Evolutionary conservation across 30 jellyfish, hydroid and myxozoan species (phyloP).

Genomic region (Aurelia aurita complex sp. Pacific): DNA sequence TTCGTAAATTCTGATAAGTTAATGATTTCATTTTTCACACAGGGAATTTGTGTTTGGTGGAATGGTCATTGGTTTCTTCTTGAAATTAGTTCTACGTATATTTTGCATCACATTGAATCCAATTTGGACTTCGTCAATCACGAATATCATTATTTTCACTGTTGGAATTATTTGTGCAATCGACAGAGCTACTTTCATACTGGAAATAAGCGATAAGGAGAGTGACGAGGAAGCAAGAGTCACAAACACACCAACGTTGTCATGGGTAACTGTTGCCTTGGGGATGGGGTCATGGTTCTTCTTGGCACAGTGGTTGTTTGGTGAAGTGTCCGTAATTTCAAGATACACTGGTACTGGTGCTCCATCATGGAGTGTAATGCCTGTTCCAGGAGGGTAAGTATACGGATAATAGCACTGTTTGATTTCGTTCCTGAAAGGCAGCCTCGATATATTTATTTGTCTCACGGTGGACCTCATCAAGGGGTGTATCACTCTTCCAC

Average conservation of each 20-base stretch:
- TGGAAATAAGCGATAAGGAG: neutral
- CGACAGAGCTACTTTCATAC: constrained; percentile 27
- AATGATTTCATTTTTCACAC: neutral
- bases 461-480: no score
- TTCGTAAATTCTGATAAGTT: neutral
- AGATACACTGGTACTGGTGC: constrained; percentile 36
- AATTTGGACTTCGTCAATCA: constrained; percentile 50
- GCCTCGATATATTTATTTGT: neutral
- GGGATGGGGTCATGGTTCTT: constrained; percentile 74
- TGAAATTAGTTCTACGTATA: constrained; percentile 54
- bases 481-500: no score
- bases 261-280: constrained; percentile 40
- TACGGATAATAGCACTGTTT: neutral
- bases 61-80: constrained; percentile 47
- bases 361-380: constrained; percentile 30
- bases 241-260: neutral
- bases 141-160: constrained; percentile 19
- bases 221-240: neutral
- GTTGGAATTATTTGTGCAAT: constrained; percentile 24
- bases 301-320: constrained; percentile 67
- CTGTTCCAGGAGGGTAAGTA: constrained; percentile 70
- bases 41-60: constrained; percentile 56
- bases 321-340: constrained; percentile 63
- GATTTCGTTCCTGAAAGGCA: neutral
- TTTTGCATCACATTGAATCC: constrained; percentile 50